A percentile compares a stretch with the other conserved stretches of the same genome.
Conservation (phyloP, 2,797 vertebrate genomes). For the Tauraco hartlaubi region DNA sequence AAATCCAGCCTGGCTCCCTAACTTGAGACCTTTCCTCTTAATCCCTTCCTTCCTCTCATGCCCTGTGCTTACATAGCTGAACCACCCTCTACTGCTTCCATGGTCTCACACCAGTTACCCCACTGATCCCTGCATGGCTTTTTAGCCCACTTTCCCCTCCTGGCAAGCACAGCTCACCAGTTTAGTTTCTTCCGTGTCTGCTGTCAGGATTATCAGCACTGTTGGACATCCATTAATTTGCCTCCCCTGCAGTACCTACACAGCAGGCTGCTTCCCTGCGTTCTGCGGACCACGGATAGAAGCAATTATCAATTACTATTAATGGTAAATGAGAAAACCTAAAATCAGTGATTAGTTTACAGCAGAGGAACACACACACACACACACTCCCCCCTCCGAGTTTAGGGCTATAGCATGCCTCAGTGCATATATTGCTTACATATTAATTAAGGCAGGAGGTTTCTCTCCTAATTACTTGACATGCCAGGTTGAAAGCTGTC, state of each 20-base stretch:
- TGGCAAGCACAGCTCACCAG: not conserved
- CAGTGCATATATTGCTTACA: not conserved
- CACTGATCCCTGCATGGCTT: not conserved
- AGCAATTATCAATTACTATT: not conserved
- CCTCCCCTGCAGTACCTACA: not conserved
- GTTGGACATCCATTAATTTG: not conserved
- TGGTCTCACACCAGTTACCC: not conserved
- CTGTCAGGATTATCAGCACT: not conserved
- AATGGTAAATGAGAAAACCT: not conserved
- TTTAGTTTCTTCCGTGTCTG: not conserved
- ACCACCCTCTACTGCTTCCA: not conserved
- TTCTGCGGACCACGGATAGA: not conserved
- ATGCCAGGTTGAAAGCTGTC: not conserved
- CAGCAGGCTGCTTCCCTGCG: not conserved
- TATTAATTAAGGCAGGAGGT: not conserved
- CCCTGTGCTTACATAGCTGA: not conserved
- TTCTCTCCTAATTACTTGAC: not conserved
- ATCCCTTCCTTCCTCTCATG: not conserved
- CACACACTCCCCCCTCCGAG: rapidly evolving
- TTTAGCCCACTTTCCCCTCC: not conserved
- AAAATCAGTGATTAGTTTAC: not conserved
- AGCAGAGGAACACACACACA: not conserved
- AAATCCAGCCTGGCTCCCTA: not conserved
- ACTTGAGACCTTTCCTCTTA: not conserved
- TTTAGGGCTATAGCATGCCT: not conserved